A percentile compares a stretch with the other conserved stretches of the same genome.
These are phyloP conservation scores for Choloepus didactylus DNA, from an alignment of 2,797 vertebrate species.

Conservation along the genomic window DNA sequence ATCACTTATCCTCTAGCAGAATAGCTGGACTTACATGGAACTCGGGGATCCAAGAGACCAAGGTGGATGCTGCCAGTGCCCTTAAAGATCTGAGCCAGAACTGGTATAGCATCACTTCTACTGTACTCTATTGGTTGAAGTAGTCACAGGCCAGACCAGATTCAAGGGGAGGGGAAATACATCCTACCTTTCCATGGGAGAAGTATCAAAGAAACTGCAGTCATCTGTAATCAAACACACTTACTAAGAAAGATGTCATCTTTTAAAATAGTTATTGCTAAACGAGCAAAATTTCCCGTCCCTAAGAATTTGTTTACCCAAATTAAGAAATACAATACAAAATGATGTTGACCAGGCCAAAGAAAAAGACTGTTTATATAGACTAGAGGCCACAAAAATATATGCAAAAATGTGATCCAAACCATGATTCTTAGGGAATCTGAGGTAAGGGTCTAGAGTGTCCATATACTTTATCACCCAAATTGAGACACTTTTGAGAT, in stretches of 20 bases:
- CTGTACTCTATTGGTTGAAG: neutral
- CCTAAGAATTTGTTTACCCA: neutral
- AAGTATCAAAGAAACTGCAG: neutral
- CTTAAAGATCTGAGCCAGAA: neutral
- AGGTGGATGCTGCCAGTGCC: neutral
- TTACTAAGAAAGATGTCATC: neutral
- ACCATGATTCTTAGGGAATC: neutral
- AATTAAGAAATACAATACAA: neutral
- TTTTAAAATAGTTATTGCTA: neutral
- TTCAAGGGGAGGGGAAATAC: neutral
- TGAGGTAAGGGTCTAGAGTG: neutral
- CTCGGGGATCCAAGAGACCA: neutral
- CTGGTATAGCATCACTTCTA: neutral
- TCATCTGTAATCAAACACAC: neutral
- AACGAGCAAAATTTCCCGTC: neutral
- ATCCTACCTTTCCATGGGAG: neutral
- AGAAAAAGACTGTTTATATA: neutral
- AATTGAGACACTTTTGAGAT: neutral
- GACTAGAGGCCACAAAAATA: neutral
- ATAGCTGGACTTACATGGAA: neutral
- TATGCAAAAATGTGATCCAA: neutral
- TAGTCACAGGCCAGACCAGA: neutral
- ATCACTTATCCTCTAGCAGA: neutral
- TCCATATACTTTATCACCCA: neutral
- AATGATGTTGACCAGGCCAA: neutral